Evolutionary conservation across 2,113 vertebrate species (phyloP), one percentile per base, ranked within the genome.

Genomic region (Chroicocephalus ridibundus): DNA sequence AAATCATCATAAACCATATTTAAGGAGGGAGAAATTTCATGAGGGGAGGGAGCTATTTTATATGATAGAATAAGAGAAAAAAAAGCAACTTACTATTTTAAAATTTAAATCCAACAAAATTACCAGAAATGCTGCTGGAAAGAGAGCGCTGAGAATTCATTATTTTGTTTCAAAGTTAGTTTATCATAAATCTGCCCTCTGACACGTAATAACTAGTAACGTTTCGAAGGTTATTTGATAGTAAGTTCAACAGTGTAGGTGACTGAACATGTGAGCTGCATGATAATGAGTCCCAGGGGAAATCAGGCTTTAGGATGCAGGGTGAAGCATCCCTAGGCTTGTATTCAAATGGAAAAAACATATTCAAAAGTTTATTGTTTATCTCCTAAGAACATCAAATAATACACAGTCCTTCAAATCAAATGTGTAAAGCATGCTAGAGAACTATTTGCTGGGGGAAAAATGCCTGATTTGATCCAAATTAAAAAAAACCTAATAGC

Each of bases 101-200:
- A 97, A 97, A 98, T 97, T 94, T 97, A 97, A 98, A 98, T 97
- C 72, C 58, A 9, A 74, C 90, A 68, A 96, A 97, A 97, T 97
- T 96, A 97, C 87, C 83, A 96, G 90, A 87, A 93, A 96, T 77
- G 90, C 95, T 97, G 93, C 95, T 91, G 96, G 82, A 97, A 94
- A 96, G 1, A 94, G 90, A 81, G 93, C 11, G 34, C 91, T 82
- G 94, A 93, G 80, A 97, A 98, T 97, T 97, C 95, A 97, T 97
- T 97, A 97, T 96, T 97, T 97, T 97, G 88, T 98, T 97, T 98
- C 94, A 98, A 98, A 97, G 95, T 96, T 98, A 97, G 96, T 98
- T 98, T 98, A 98, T 98, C 97, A 96, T 97, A 98, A 98, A 98
- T 98, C 97, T 98, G 95, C 84, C 96, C 95, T 97, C 93, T 97